Conservation (phyloP, 2,113 vertebrate species). For the crab-eating macaque (Macaca fascicularis) region DNA sequence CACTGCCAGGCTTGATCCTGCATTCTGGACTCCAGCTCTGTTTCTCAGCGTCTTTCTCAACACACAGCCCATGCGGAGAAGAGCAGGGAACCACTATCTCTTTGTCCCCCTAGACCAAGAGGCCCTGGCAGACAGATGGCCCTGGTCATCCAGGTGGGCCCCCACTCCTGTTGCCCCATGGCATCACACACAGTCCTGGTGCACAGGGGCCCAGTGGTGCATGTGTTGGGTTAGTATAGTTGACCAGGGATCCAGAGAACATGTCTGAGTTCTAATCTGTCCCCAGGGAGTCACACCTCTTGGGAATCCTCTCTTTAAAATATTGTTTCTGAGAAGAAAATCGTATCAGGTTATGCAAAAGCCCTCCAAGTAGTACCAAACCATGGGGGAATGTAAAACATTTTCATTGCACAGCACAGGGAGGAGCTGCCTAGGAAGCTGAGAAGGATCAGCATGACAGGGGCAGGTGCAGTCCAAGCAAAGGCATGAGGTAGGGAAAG, state of each 20-base stretch:
- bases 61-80: neutral
- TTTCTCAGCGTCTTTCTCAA: neutral
- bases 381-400: no score
- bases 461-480: neutral
- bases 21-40: neutral
- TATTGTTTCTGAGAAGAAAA: neutral
- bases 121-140: neutral
- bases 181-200: accelerated
- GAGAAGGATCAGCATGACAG: neutral
- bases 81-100: neutral
- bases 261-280: neutral
- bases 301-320: neutral
- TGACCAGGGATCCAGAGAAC: neutral
- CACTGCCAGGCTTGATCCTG: neutral
- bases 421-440: neutral
- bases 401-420: no score
- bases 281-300: neutral
- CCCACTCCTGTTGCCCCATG: neutral
- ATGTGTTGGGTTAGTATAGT: neutral
- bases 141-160: neutral
- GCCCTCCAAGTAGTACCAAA: neutral
- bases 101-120: neutral
- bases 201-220: neutral
- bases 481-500: neutral
- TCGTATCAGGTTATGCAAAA: no score